A percentile compares a stretch with the other conserved stretches of the same genome.
Evolutionary conservation across 2,797 vertebrate genomes (phyloP).

Genomic region (Acomys russatus): DNA sequence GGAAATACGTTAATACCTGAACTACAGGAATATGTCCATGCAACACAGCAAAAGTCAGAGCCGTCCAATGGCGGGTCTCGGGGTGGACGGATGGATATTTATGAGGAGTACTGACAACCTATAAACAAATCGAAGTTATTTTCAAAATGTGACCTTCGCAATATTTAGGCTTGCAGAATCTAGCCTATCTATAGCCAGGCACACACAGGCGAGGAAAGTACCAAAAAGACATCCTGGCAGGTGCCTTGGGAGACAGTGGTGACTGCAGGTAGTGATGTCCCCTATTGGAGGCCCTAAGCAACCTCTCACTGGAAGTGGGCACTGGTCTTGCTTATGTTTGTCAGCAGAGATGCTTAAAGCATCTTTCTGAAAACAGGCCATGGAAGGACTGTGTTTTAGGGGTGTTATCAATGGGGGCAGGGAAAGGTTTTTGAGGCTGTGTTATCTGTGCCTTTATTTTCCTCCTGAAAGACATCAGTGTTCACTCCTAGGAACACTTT

Average conservation of each 20-base stretch:
- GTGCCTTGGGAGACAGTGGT: background rate
- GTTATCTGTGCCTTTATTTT: background rate
- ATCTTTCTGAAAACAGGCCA: background rate
- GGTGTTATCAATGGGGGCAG: background rate
- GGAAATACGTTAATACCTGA: constrained; percentile 95
- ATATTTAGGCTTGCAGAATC: constrained; percentile 82
- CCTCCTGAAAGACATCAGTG: background rate
- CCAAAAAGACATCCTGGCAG: constrained; percentile 74
- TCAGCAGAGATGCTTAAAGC: background rate
- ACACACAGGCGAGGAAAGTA: constrained; percentile 68
- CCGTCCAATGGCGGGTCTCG: constrained; percentile 99
- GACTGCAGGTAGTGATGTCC: background rate
- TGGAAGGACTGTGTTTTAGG: background rate
- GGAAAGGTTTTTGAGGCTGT: background rate
- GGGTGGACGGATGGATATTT: constrained; percentile 99
- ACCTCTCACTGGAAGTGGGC: background rate
- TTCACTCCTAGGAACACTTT: background rate
- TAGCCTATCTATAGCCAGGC: constrained; percentile 83
- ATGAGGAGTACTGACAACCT: constrained; percentile 99
- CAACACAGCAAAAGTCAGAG: constrained; percentile 99
- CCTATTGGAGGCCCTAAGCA: background rate
- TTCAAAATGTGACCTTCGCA: constrained; percentile 85
- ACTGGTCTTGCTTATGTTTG: background rate
- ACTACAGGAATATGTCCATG: constrained; percentile 99
- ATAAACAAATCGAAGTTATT: constrained; percentile 92